These are phyloP conservation scores for Temnothorax curvispinosus DNA, from an alignment of 1,140 invertebrate genomes.

Conservation along the genomic window DNA sequence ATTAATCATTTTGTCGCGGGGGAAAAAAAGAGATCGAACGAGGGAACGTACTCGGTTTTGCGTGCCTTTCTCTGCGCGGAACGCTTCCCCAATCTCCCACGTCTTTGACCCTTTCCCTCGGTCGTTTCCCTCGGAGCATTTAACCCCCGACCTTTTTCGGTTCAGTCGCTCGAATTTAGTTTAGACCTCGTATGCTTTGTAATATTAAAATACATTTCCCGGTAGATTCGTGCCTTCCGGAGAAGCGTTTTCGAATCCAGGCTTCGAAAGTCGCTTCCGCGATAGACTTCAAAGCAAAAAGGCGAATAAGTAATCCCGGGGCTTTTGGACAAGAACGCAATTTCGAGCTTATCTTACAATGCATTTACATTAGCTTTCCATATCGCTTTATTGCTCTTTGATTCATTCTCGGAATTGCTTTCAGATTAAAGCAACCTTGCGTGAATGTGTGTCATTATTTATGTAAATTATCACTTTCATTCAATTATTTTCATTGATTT, in stretches of 20 bases:
- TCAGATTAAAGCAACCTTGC: not conserved
- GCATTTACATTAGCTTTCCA: not conserved
- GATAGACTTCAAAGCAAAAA: not conserved
- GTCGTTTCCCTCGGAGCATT: slow-evolving; percentile 66
- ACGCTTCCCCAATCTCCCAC: slow-evolving; percentile 51
- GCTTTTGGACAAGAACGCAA: not conserved
- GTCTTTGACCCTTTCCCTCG: slow-evolving; percentile 61
- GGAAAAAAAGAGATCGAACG: not conserved
- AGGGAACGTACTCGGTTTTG: not conserved
- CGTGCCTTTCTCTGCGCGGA: not conserved
- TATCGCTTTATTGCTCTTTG: not conserved
- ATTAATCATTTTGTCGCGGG: slow-evolving; percentile 53
- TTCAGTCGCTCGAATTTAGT: slow-evolving; percentile 63
- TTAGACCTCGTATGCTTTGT: slow-evolving; percentile 18
- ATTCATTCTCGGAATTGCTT: not conserved
- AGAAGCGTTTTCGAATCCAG: not conserved
- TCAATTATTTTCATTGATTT: not conserved
- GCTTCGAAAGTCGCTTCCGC: slow-evolving; percentile 6
- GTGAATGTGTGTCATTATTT: not conserved
- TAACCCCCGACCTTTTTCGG: slow-evolving; percentile 65
- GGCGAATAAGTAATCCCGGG: not conserved
- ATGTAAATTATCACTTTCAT: not conserved
- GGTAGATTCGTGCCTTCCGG: not conserved
- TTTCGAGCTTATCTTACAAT: not conserved
- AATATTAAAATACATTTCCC: slow-evolving; percentile 37